Percentiles rank a stretch among this genome's conserved stretches.
Conservation (phyloP, 1,140 invertebrate species). For the Drosophila varians region DNA sequence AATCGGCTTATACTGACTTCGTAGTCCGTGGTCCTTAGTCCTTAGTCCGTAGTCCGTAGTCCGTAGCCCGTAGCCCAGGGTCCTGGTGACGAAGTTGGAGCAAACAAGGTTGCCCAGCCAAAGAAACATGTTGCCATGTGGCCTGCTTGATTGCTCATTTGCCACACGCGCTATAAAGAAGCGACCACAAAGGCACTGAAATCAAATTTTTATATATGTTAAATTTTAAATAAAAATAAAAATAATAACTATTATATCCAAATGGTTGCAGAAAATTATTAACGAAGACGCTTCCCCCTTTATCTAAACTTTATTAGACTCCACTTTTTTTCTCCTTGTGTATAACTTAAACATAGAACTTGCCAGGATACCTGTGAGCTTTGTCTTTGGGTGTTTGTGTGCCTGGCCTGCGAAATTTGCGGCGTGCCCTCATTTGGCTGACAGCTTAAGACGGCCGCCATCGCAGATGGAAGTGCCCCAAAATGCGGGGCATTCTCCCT, state of each 20-base stretch:
- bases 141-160: constrained; percentile 66
- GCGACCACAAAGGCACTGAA: constrained; percentile 17
- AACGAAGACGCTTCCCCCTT: no score
- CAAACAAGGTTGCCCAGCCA: constrained; percentile 50
- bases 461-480: constrained; percentile 25
- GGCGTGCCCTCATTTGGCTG: constrained; percentile 65
- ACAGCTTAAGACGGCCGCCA: constrained; percentile 59
- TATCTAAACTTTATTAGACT: no score
- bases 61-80: not conserved
- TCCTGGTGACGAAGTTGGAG: constrained; percentile 43
- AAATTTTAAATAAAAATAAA: not conserved
- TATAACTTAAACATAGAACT: constrained; percentile 28
- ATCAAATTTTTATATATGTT: not conserved
- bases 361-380: constrained; percentile 30
- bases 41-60: constrained; percentile 23
- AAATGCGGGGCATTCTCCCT: constrained; percentile 20
- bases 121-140: constrained; percentile 45
- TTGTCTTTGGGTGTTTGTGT: constrained; percentile 27
- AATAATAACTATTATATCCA: no score
- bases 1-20: constrained; percentile 73
- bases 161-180: constrained; percentile 65
- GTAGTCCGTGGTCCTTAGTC: constrained; percentile 27
- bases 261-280: no score
- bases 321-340: not conserved
- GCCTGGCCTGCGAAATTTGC: constrained; percentile 41